Conservation (phyloP, 2,797 vertebrate genomes). For the Helarctos malayanus region DNA sequence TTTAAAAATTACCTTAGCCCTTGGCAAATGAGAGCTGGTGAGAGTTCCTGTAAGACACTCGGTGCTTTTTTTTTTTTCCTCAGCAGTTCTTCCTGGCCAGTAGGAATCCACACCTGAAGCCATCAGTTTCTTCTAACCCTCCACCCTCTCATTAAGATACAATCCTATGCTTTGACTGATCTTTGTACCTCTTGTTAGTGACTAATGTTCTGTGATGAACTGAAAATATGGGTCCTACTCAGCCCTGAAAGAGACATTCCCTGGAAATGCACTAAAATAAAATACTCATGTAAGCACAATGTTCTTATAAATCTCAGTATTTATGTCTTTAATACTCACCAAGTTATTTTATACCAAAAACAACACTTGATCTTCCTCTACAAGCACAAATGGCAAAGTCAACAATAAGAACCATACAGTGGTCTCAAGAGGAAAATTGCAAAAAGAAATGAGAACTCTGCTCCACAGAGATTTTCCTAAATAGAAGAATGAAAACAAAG, state of each 20-base stretch:
- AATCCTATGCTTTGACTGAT: neutral
- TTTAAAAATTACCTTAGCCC: neutral
- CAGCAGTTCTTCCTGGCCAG: neutral
- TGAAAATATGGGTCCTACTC: slow-evolving; percentile 12
- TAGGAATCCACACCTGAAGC: neutral
- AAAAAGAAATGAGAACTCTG: neutral
- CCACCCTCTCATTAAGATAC: neutral
- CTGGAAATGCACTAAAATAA: slow-evolving; percentile 62
- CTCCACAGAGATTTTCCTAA: slow-evolving; percentile 1
- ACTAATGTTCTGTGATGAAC: neutral
- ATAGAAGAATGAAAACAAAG: neutral
- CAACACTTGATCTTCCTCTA: slow-evolving; percentile 10
- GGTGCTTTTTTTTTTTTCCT: neutral
- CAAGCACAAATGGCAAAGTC: slow-evolving; percentile 17
- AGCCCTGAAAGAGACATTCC: slow-evolving; percentile 37
- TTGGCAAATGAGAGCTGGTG: neutral
- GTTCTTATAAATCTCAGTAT: slow-evolving; percentile 54
- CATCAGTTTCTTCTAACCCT: neutral
- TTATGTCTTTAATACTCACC: slow-evolving; percentile 51
- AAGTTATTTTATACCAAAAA: neutral
- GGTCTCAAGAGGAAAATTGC: slow-evolving; percentile 8
- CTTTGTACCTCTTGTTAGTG: slow-evolving; percentile 3
- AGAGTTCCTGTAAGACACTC: neutral
- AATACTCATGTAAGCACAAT: neutral
- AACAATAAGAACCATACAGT: neutral